Percentiles rank a stretch among this genome's conserved stretches.
Evolutionary conservation across 2,888 invertebrate genomes (phyloP).

Genomic region (Tiliacea citrago): DNA sequence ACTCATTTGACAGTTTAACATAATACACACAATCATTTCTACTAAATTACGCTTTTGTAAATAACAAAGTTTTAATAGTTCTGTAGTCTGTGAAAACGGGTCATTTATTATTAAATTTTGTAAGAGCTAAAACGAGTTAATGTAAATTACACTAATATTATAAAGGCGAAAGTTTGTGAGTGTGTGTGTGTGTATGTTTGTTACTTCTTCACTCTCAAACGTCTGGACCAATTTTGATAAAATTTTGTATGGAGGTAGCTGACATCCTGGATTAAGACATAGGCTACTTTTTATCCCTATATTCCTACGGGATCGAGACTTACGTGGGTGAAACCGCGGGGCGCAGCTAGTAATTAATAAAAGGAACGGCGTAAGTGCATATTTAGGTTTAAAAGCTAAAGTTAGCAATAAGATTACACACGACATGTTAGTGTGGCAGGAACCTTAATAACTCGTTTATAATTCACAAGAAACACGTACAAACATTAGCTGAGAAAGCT

Average conservation of each 20-base stretch:
- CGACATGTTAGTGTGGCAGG: constrained; percentile 9
- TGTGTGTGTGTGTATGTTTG: too few species aligned
- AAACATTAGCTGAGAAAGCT: constrained; percentile 54
- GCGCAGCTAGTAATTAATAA: constrained; percentile 55
- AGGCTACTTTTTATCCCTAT: too few species aligned
- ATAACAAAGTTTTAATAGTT: constrained; percentile 51
- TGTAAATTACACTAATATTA: too few species aligned
- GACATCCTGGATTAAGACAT: too few species aligned
- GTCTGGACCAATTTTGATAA: too few species aligned
- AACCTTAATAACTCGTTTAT: constrained; percentile 49
- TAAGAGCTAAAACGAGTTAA: constrained; percentile 33
- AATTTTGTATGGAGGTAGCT: too few species aligned
- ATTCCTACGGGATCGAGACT: too few species aligned
- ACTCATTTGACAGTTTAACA: constrained; percentile 41
- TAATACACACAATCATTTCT: constrained; percentile 38
- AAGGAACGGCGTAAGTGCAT: constrained; percentile 13
- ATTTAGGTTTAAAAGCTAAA: constrained; percentile 24
- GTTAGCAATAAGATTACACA: constrained; percentile 30
- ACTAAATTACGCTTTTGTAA: constrained; percentile 40
- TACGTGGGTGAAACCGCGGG: too few species aligned
- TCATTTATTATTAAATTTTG: constrained; percentile 38
- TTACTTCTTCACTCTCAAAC: too few species aligned
- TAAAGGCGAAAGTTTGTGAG: too few species aligned
- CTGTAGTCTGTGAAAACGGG: constrained; percentile 37
- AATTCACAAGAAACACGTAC: constrained; percentile 55